phyloP scores from a whole-genome alignment of 2,113 vertebrate genomes.

The Raja brachyura region DNA sequence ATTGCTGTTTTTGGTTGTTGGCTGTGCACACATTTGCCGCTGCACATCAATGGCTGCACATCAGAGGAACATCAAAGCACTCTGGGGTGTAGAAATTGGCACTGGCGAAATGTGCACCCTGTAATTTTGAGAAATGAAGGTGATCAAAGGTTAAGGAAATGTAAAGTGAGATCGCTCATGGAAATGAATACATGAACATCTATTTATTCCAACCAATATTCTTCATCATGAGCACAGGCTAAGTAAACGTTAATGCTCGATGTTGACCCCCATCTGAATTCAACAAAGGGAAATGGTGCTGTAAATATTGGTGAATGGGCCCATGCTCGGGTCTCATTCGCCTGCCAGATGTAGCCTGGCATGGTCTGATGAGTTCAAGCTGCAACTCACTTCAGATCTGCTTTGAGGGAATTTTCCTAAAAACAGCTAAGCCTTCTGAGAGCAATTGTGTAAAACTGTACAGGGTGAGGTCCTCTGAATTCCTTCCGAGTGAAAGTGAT shows the following conservation, averaged over 20 bases:
- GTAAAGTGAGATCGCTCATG: background rate
- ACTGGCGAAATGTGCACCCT: background rate
- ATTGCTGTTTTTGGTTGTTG: no score
- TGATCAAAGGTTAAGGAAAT: conserved; percentile 15
- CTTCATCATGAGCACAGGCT: background rate
- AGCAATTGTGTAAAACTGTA: background rate
- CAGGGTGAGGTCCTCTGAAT: background rate
- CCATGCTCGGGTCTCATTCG: background rate
- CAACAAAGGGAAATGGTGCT: background rate
- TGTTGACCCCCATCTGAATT: background rate
- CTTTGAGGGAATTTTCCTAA: background rate
- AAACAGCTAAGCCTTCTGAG: background rate
- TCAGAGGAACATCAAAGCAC: background rate
- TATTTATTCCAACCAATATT: background rate
- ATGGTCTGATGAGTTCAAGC: background rate
- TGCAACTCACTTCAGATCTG: background rate
- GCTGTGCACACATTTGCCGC: no score
- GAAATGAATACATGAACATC: background rate
- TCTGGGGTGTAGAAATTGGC: background rate
- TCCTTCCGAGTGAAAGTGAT: background rate
- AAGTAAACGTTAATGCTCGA: background rate
- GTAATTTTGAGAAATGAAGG: background rate
- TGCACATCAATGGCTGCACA: background rate
- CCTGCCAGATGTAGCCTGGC: background rate
- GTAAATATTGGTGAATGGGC: background rate